Conservation (phyloP, 2,888 invertebrate genomes). For the Tenthredo amoena region DNA sequence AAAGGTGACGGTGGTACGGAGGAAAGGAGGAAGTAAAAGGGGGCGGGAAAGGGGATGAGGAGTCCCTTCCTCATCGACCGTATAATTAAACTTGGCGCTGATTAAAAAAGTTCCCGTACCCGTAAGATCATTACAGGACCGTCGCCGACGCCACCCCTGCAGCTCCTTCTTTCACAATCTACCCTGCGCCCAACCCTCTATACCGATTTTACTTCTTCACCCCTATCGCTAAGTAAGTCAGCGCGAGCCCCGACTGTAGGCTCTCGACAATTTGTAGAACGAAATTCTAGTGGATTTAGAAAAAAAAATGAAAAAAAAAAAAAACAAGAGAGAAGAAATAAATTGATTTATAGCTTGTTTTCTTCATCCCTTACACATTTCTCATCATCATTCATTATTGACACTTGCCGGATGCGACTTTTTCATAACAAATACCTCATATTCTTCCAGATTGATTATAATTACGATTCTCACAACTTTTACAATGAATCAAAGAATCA, state of each 20-base stretch:
- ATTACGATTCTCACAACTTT: not conserved
- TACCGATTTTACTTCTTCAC: slow-evolving; percentile 24
- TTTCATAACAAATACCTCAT: too few species aligned
- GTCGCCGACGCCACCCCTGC: slow-evolving; percentile 60
- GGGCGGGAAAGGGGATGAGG: slow-evolving; percentile 57
- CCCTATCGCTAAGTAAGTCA: slow-evolving; percentile 26
- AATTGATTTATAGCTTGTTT: not conserved
- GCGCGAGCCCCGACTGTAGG: not conserved
- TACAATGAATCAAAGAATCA: not conserved
- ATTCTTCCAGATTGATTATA: too few species aligned
- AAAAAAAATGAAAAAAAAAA: not conserved
- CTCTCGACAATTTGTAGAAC: not conserved
- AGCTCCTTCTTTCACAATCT: slow-evolving; percentile 51
- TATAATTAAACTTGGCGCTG: slow-evolving; percentile 77
- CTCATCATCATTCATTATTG: not conserved
- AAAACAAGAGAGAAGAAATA: not conserved
- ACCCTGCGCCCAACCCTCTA: not conserved
- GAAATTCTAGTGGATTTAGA: not conserved
- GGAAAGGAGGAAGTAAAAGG: slow-evolving; percentile 60
- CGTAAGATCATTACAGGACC: slow-evolving; percentile 76
- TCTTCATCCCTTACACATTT: not conserved
- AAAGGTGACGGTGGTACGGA: slow-evolving; percentile 61
- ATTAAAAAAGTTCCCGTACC: slow-evolving; percentile 77
- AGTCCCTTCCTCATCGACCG: slow-evolving; percentile 76
- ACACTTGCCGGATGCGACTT: too few species aligned